A percentile compares a stretch with the other conserved stretches of the same genome.
phyloP scores from a whole-genome alignment of 2,797 vertebrate species.

The Tragelaphus eurycerus region DNA sequence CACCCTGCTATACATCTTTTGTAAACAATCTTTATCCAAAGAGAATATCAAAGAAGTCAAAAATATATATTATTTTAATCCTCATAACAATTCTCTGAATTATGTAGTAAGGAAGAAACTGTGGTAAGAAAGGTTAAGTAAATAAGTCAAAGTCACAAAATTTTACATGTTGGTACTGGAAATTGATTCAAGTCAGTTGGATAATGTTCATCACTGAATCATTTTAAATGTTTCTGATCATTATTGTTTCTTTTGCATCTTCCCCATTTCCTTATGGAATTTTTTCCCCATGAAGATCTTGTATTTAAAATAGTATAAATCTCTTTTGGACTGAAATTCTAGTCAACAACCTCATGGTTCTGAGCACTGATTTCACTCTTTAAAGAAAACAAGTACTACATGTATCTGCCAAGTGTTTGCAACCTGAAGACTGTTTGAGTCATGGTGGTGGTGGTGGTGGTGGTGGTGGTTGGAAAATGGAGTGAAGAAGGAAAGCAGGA shows the following conservation, averaged over 20 bases:
- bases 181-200: not conserved
- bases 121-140: not conserved
- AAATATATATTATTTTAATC: not conserved
- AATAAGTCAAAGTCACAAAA: not conserved
- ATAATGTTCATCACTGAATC: not conserved
- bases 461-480: not conserved
- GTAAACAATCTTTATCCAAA: not conserved
- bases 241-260: not conserved
- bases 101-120: not conserved
- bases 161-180: not conserved
- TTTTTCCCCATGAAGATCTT: not conserved
- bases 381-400: not conserved
- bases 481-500: not conserved
- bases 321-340: not conserved
- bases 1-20: not conserved
- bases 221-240: not conserved
- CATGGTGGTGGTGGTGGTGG: not conserved
- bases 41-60: not conserved
- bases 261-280: not conserved
- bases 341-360: not conserved
- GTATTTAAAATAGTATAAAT: not conserved
- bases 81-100: not conserved
- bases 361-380: slow-evolving; percentile 5
- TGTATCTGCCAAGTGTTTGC: not conserved
- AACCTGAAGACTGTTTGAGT: not conserved